phyloP scores from a whole-genome alignment of 2,888 invertebrate species.

The Tipula unca region DNA sequence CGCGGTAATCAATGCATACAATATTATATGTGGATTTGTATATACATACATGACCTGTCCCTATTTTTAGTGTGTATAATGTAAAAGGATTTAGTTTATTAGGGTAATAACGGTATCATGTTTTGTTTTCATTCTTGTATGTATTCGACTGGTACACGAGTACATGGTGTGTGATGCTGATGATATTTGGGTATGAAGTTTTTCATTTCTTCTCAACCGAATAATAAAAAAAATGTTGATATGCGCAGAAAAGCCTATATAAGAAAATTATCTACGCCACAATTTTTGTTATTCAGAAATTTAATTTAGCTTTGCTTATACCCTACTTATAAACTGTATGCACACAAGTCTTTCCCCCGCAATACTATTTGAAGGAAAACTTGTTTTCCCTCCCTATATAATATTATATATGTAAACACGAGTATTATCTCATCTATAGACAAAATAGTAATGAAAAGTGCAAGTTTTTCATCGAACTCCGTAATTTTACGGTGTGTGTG shows the following conservation, averaged over 20 bases:
- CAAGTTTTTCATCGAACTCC: neutral
- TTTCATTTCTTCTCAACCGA: neutral
- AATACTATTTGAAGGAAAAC: neutral
- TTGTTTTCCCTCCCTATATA: neutral
- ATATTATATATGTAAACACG: neutral
- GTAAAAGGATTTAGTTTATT: neutral
- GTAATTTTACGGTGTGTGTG: neutral
- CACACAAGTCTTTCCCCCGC: neutral
- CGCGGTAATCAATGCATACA: neutral
- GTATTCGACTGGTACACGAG: neutral
- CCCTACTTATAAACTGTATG: neutral
- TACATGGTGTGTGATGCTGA: neutral
- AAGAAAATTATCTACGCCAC: neutral
- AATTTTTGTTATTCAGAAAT: neutral
- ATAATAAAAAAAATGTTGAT: neutral
- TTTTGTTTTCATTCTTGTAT: neutral
- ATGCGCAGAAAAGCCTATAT: slow-evolving; percentile 1
- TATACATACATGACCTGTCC: neutral
- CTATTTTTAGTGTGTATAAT: neutral
- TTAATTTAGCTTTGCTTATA: neutral
- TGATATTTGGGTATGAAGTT: neutral
- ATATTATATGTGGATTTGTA: neutral
- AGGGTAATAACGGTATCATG: neutral
- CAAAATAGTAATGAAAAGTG: neutral
- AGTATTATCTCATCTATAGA: neutral